Base-by-base conservation (phyloP, 2,888 invertebrate genomes). In the Meiosimyza decipiens region DNA sequence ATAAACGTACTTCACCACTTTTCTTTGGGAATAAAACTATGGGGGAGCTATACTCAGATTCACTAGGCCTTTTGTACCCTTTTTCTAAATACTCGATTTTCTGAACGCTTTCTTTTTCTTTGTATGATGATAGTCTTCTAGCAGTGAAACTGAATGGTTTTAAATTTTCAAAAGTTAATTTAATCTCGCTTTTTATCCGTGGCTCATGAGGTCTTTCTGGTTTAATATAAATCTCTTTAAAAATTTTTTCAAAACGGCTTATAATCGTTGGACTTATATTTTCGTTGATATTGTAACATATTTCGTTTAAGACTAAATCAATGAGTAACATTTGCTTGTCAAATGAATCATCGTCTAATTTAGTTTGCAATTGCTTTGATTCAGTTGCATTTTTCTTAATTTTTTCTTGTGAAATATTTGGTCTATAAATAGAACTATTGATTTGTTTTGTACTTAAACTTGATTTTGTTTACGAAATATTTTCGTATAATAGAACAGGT, bases 1-100 rank as follows among this genome's bases (percentile, higher is more conserved):
- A 71, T 50, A 72, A 72, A 63, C 33, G 71, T n/a, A 33, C 49
- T 54, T 73, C 71, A 6, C 67, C 73, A 55, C 52, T 59, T 66
- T 73, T 70, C 47, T 71, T 71, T 65, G 7, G 64, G 3, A 71
- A 65, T 50, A 71, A 57, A 15, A 71, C 71, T 16, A 71, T 71
- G 15, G 71, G 65, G 22, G 71, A 65, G 7, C n/a, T 57, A 65
- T 50, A 65, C 15, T 15, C n/a, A 15, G 71, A 63, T 47, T 12
- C 49, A 57, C 49, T 71, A 2, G n/a, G 49, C n/a, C 65, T 49
- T 33, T 63, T 71, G 33, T 65, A 51, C 12, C 59, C 65, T 12
- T 66, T 71, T 9, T 49, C 65, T 59, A 65, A 15, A 50, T 51
- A 50, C 13, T 71, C 71, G 18, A 71, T 63, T 13, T 63, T 71